These are phyloP conservation scores for Poliocrania exsul DNA, from an alignment of 2,797 vertebrate genomes.

Conservation along the genomic window DNA sequence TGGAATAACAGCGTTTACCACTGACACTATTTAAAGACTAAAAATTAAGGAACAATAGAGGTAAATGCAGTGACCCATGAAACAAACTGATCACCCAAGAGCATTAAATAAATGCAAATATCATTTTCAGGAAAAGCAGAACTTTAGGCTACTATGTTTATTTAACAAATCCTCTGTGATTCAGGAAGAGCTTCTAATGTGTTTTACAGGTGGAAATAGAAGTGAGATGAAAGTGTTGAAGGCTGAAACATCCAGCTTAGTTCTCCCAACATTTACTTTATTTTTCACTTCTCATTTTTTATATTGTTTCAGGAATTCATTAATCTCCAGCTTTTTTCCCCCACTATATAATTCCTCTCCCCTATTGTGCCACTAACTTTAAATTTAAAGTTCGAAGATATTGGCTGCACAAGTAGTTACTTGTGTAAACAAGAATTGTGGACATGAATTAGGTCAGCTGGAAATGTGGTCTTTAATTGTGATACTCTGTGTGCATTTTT, in stretches of 20 bases:
- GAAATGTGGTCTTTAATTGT: constrained; percentile 40
- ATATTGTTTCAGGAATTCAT: constrained; percentile 6
- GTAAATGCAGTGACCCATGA: neutral
- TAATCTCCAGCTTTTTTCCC: neutral
- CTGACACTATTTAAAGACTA: neutral
- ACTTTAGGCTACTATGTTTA: neutral
- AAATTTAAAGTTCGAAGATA: neutral
- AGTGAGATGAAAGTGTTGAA: neutral
- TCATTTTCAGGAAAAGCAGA: neutral
- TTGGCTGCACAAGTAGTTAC: neutral
- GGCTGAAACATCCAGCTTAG: constrained; percentile 2
- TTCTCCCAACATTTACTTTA: neutral
- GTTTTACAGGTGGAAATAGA: constrained; percentile 17
- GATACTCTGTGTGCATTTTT: neutral
- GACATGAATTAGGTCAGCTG: constrained; percentile 43
- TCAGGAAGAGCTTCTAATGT: neutral
- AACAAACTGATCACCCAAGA: neutral
- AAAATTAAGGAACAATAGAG: neutral
- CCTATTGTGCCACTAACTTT: neutral
- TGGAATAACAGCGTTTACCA: neutral
- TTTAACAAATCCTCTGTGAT: neutral
- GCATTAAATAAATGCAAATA: neutral
- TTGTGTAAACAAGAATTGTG: neutral
- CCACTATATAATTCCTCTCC: neutral
- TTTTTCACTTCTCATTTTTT: constrained; percentile 23